A percentile compares a stretch with the other conserved stretches of the same genome.
Evolutionary conservation across 2,797 vertebrate genomes (phyloP).

Genomic region (Pipistrellus nathusii): DNA sequence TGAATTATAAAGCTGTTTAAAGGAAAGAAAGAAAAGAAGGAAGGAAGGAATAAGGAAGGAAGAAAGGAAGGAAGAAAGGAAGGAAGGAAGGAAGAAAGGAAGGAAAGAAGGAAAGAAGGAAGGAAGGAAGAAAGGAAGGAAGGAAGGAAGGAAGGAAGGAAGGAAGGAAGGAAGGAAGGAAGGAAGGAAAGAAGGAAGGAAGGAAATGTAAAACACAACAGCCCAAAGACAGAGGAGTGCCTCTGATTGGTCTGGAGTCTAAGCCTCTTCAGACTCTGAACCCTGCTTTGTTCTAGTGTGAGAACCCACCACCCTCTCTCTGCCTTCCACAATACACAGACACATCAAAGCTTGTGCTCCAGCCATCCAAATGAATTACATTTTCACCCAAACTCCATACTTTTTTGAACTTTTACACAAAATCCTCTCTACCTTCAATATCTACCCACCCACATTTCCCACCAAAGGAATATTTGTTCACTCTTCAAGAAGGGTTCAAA

Average conservation of each 20-base stretch:
- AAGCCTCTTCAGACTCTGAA: background rate
- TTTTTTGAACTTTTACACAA: background rate
- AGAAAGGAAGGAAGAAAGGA: fast-evolving
- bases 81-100: background rate
- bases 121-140: fast-evolving
- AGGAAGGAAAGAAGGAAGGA: background rate
- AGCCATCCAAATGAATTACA: background rate
- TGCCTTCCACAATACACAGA: background rate
- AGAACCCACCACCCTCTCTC: background rate
- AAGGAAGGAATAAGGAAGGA: too few relatives aligned
- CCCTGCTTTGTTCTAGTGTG: background rate
- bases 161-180: fast-evolving
- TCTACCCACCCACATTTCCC: background rate
- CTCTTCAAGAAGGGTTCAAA: background rate
- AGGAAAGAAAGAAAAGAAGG: background rate
- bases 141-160: fast-evolving
- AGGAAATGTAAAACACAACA: background rate
- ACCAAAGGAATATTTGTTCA: background rate
- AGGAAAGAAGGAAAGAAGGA: too few relatives aligned
- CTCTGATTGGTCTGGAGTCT: background rate
- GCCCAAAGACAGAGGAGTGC: background rate
- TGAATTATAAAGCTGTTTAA: background rate
- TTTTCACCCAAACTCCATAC: background rate
- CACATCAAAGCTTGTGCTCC: background rate
- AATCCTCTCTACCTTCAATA: background rate